Percentiles rank a stretch among this genome's conserved stretches.
phyloP scores from a whole-genome alignment of 1,140 invertebrate genomes.

The Psix sp. region DNA sequence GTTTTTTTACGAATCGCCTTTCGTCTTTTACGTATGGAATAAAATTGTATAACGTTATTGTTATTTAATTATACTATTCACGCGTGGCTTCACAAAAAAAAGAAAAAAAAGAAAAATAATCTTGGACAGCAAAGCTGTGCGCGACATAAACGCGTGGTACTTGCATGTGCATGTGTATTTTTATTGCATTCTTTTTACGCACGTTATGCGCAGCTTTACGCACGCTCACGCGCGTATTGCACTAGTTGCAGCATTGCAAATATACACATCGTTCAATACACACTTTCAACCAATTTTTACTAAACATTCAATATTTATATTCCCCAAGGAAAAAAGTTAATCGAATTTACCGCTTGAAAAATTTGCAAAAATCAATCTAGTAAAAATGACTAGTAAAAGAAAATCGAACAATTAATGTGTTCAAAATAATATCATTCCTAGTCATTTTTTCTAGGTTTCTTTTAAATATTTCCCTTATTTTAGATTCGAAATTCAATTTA shows the following conservation, averaged over 20 bases:
- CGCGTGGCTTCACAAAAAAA: conserved; percentile 25
- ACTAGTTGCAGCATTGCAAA: conserved; percentile 57
- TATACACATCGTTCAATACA: conserved; percentile 17
- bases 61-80: conserved; percentile 43
- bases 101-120: conserved; percentile 13
- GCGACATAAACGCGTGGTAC: conserved; percentile 28
- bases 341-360: too few relatives aligned
- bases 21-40: conserved; percentile 34
- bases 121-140: conserved; percentile 25
- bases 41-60: conserved; percentile 31
- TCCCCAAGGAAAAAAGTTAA: neutral
- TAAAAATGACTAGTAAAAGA: too few relatives aligned
- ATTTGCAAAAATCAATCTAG: too few relatives aligned
- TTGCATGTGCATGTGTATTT: conserved; percentile 66
- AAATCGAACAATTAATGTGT: too few relatives aligned
- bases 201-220: conserved; percentile 52
- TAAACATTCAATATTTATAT: neutral
- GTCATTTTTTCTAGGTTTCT: too few relatives aligned
- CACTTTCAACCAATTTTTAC: neutral
- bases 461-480: too few relatives aligned
- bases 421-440: too few relatives aligned
- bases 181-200: conserved; percentile 57
- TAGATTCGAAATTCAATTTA: neutral
- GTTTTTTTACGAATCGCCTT: conserved; percentile 9
- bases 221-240: conserved; percentile 54